These are phyloP conservation scores for Drosophila setifemur DNA, from an alignment of 1,140 invertebrate species.

Conservation along the genomic window DNA sequence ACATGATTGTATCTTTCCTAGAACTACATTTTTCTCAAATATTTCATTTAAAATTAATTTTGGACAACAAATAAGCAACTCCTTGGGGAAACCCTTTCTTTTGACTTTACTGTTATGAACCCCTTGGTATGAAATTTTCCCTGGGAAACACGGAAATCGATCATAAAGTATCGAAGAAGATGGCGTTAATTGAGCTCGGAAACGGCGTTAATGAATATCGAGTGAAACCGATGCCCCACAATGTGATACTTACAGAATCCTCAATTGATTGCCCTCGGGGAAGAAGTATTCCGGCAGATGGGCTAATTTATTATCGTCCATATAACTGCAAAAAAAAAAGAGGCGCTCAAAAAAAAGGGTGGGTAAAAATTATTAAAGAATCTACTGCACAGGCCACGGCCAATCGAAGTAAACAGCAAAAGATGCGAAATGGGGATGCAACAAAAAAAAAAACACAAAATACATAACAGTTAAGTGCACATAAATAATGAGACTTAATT, in stretches of 20 bases:
- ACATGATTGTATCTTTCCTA: too few species aligned
- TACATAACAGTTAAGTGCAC: conserved; percentile 59
- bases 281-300: conserved; percentile 74
- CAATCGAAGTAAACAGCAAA: background rate
- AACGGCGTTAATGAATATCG: conserved; percentile 1
- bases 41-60: too few species aligned
- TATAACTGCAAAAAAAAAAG: conserved; percentile 77
- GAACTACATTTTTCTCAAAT: too few species aligned
- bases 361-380: conserved; percentile 11
- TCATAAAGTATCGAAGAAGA: conserved; percentile 5
- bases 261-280: conserved; percentile 73
- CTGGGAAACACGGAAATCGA: conserved; percentile 17
- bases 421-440: too few species aligned
- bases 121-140: too few species aligned
- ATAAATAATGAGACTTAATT: conserved; percentile 75
- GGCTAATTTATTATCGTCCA: conserved; percentile 82
- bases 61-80: too few species aligned
- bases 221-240: background rate
- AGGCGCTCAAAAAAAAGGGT: conserved; percentile 19
- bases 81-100: too few species aligned
- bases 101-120: too few species aligned
- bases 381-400: conserved; percentile 1
- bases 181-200: background rate
- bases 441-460: conserved; percentile 18
- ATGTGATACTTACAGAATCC: conserved; percentile 75